Percentiles rank a stretch among this genome's conserved stretches.
phyloP scores from a whole-genome alignment of 1,140 invertebrate species.

The Drosophila pseudoananassae region DNA sequence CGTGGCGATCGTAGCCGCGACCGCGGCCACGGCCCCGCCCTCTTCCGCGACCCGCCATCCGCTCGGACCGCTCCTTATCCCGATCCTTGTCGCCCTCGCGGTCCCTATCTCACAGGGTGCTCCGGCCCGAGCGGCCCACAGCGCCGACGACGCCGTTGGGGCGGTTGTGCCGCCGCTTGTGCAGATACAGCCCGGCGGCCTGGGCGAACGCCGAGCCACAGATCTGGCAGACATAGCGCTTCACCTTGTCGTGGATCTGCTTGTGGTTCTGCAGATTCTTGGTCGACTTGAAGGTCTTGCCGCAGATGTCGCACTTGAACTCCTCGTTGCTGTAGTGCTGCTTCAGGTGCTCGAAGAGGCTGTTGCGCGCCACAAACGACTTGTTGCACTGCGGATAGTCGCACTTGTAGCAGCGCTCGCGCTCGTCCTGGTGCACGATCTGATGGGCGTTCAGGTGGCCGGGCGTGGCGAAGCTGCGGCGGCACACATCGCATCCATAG shows the following conservation, averaged over 20 bases:
- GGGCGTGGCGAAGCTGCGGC: constrained; percentile 61
- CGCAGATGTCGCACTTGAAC: constrained; percentile 84
- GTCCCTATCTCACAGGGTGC: constrained; percentile 57
- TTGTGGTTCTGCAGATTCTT: constrained; percentile 82
- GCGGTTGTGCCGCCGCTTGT: constrained; percentile 84
- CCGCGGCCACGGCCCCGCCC: constrained; percentile 30
- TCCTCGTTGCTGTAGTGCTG: constrained; percentile 85
- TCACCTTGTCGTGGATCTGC: constrained; percentile 85
- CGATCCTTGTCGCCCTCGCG: constrained; percentile 32
- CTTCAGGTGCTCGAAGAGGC: constrained; percentile 84
- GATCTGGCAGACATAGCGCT: constrained; percentile 82
- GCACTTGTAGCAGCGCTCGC: constrained; percentile 69
- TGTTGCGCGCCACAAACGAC: constrained; percentile 84
- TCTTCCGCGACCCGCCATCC: constrained; percentile 3
- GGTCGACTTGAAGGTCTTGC: constrained; percentile 76
- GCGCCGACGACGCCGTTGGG: constrained; percentile 61
- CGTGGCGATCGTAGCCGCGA: constrained; percentile 17
- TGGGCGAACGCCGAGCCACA: constrained; percentile 85
- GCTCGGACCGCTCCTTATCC: constrained; percentile 20
- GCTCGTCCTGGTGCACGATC: constrained; percentile 66
- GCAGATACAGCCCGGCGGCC: constrained; percentile 83
- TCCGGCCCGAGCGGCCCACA: constrained; percentile 60
- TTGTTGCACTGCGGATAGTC: constrained; percentile 75
- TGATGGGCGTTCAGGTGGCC: constrained; percentile 71
- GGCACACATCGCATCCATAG: constrained; percentile 65